Evolutionary conservation across 2,888 invertebrate genomes (phyloP).

Genomic region (Drosophila nr. perissopoda): DNA sequence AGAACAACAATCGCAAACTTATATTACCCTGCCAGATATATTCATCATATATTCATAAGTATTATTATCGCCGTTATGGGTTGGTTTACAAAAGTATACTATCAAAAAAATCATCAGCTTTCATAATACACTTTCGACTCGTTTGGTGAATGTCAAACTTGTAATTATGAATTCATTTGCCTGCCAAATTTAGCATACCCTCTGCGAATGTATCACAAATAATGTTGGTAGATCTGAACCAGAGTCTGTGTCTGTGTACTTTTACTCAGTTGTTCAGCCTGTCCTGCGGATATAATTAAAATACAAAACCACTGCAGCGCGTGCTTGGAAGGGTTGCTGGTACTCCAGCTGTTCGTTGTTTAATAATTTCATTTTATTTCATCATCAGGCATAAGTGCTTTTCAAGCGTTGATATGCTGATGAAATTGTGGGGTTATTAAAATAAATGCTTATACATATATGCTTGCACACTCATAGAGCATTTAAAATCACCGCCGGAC

Average conservation of each 20-base stretch:
- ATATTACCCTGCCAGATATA: conserved; percentile 4
- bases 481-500: background rate
- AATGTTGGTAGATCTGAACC: background rate
- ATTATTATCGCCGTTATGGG: background rate
- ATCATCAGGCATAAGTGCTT: conserved; percentile 10
- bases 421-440: conserved; percentile 49
- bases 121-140: background rate
- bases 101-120: background rate
- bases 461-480: background rate
- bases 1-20: conserved; percentile 11
- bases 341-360: conserved; percentile 17
- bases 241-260: conserved; percentile 12
- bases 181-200: background rate
- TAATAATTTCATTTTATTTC: conserved; percentile 27
- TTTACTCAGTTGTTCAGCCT: conserved; percentile 21
- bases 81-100: background rate
- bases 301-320: conserved; percentile 28
- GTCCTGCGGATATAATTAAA: conserved; percentile 70
- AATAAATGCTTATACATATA: conserved; percentile 14
- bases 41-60: conserved; percentile 2
- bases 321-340: background rate
- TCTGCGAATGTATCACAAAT: conserved; percentile 9
- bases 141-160: background rate
- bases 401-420: conserved; percentile 13
- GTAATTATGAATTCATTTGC: background rate